phyloP scores from a whole-genome alignment of 2,797 vertebrate genomes.

The Mormyrus proboscirostris region DNA sequence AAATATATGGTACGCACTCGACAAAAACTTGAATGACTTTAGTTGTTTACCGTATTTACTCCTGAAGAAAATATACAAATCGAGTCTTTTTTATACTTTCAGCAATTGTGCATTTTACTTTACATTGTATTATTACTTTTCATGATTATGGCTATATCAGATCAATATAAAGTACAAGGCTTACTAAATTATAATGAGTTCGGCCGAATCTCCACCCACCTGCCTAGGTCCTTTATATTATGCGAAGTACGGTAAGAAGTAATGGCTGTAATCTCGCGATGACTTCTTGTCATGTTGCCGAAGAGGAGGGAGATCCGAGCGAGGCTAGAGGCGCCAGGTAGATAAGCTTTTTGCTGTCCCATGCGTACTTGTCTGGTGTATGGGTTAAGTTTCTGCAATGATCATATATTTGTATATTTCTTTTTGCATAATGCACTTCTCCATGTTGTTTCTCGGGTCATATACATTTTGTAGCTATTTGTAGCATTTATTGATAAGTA shows the following conservation, averaged over 20 bases:
- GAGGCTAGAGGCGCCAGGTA: neutral
- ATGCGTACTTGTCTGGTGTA: neutral
- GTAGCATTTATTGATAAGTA: neutral
- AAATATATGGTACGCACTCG: neutral
- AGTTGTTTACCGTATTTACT: neutral
- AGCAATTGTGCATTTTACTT: neutral
- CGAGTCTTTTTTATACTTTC: neutral
- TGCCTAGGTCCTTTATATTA: neutral
- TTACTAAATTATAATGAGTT: neutral
- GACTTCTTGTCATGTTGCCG: neutral
- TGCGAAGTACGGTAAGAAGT: conserved; percentile 14
- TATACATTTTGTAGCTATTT: neutral
- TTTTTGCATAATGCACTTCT: neutral
- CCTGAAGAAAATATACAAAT: neutral
- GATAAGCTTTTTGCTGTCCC: neutral
- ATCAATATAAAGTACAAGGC: neutral
- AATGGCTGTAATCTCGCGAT: conserved; percentile 30
- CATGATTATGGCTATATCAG: neutral
- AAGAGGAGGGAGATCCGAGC: conserved; percentile 31
- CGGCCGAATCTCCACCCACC: too few relatives aligned
- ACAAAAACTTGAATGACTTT: neutral
- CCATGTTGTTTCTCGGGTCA: neutral
- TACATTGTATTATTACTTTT: neutral
- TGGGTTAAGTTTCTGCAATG: neutral
- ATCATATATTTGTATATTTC: neutral